A percentile compares a stretch with the other conserved stretches of the same genome.
phyloP scores from a whole-genome alignment of 2,113 vertebrate species.

The Clinocottus analis region DNA sequence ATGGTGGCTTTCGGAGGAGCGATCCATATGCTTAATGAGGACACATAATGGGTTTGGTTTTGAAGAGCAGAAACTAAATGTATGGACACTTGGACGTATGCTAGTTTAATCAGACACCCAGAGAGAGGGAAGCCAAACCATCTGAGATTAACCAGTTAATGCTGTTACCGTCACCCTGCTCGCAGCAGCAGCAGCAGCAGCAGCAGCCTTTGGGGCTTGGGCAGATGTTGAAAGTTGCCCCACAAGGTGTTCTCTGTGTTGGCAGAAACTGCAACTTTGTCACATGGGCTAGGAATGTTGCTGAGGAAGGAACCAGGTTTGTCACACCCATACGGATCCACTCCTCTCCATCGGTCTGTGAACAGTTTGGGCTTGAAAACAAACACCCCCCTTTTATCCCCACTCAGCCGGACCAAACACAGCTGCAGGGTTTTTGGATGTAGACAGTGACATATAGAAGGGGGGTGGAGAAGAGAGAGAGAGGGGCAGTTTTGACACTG shows the following conservation, averaged over 20 bases:
- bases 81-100: constrained; percentile 36
- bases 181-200: neutral
- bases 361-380: constrained; percentile 68
- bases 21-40: constrained; percentile 31
- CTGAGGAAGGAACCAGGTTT: constrained; percentile 66
- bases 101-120: constrained; percentile 35
- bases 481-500: constrained; percentile 54
- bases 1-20: constrained; percentile 31
- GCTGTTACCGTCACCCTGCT: too few species aligned
- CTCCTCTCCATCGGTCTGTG: constrained; percentile 64
- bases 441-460: constrained; percentile 35
- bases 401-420: constrained; percentile 68
- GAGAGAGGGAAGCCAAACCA: constrained; percentile 24
- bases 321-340: constrained; percentile 68
- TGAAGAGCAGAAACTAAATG: constrained; percentile 31
- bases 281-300: constrained; percentile 69
- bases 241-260: constrained; percentile 52
- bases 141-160: constrained; percentile 15
- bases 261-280: constrained; percentile 57
- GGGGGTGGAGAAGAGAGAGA: neutral
- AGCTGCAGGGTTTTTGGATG: constrained; percentile 64
- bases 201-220: neutral
- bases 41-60: constrained; percentile 43
- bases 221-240: constrained; percentile 44
- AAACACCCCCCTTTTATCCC: constrained; percentile 63